Evolutionary conservation across 1,140 invertebrate species (phyloP), one percentile per base, ranked within the genome.

Genomic region (Saccostrea cuccullata): DNA sequence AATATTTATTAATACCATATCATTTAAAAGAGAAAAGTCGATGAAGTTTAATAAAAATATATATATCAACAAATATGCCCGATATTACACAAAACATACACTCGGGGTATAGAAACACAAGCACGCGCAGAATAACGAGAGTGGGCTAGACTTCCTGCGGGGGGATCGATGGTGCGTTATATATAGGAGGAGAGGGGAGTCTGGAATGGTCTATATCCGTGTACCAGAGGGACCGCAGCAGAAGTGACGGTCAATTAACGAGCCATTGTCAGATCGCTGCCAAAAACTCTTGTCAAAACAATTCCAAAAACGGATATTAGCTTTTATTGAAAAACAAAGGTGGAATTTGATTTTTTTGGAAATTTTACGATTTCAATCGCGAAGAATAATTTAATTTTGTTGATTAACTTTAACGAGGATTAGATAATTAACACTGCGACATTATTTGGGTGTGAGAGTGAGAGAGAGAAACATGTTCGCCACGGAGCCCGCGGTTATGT

Each of bases 1-100:
- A 26, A 77, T 36, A 77, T 77, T 77, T 77, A 77, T 77, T 77
- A 2, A 77, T 77, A 77, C 70, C 23, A 6, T 77, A 77, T 77
- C 15, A 9, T 36, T 77, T 77, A 23, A 36, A 77, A 30, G 26
- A 13, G 13, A 36, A 77, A 77, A 77, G 12, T 36, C 70, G 13
- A 77, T 77, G 26, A 77, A 77, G 70, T 77, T 67, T 30, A 77
- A 77, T 77, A 15, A 77, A 77, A 77, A 30, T 26, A 30, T 36
- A 15, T 30, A 77, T 30, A 77, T 30, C 26, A 77, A 77, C 26
- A 30, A 30, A 77, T 77, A 77, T 40, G 5, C 9, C 70, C 26
- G 70, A 26, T 30, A 30, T 77, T 77, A 77, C 70, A 77, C 30
- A 77, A 77, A 17, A 77, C 13, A 60, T 20, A 73, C 67, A 73